Percentiles rank a stretch among this genome's conserved stretches.
phyloP scores from a whole-genome alignment of 2,888 invertebrate genomes.

The Macaria liturata region DNA sequence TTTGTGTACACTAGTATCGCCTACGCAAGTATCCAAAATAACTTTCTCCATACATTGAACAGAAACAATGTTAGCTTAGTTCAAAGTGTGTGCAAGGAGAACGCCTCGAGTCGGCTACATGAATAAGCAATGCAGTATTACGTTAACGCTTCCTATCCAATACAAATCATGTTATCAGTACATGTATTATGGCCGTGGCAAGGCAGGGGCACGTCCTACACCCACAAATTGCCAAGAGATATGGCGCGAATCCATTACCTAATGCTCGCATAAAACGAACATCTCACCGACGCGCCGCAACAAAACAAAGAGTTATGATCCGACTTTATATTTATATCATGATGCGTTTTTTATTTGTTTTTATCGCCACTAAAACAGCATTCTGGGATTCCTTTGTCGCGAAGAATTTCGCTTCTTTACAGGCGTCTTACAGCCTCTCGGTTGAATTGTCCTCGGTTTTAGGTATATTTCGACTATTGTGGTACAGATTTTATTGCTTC shows the following conservation, averaged over 20 bases:
- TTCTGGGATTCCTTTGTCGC: slow-evolving; percentile 56
- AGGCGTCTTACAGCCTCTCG: slow-evolving; percentile 37
- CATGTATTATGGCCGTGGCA: slow-evolving; percentile 14
- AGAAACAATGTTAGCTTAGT: too few species aligned
- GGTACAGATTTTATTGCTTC: slow-evolving; percentile 45
- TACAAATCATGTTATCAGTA: slow-evolving; percentile 9
- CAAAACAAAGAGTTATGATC: slow-evolving; percentile 77
- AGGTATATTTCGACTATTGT: slow-evolving; percentile 41
- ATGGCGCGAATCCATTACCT: slow-evolving; percentile 72
- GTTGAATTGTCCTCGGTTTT: slow-evolving; percentile 51
- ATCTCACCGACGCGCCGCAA: slow-evolving; percentile 48
- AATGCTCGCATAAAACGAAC: slow-evolving; percentile 67
- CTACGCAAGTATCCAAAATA: too few species aligned
- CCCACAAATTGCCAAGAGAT: slow-evolving; percentile 54
- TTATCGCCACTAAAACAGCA: slow-evolving; percentile 68
- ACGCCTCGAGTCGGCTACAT: not conserved
- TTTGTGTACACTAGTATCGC: too few species aligned
- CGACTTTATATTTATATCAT: slow-evolving; percentile 52
- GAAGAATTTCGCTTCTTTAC: slow-evolving; percentile 42
- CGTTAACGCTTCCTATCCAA: not conserved
- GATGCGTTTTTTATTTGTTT: slow-evolving; percentile 69
- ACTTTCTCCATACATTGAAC: too few species aligned
- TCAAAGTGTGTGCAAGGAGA: too few species aligned
- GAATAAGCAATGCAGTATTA: slow-evolving; percentile 4
- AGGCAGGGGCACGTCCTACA: slow-evolving; percentile 39